These are phyloP conservation scores for Darevskia nairensis DNA, from an alignment of 2,797 vertebrate species.

Conservation along the genomic window DNA sequence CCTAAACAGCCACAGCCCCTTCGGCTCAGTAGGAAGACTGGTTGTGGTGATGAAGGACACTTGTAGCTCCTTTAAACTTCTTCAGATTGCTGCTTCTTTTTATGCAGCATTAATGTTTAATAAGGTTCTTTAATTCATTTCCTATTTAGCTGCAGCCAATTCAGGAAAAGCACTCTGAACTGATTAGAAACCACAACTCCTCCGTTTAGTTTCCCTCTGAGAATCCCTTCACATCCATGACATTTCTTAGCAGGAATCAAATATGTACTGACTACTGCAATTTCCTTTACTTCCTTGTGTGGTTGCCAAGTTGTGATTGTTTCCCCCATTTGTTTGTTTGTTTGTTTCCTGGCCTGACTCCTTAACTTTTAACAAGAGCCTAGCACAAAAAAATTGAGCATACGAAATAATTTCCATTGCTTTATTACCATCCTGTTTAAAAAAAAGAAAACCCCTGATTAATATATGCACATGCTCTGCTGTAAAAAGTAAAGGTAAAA, in stretches of 20 bases:
- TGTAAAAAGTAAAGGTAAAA: not conserved
- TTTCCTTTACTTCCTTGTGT: not conserved
- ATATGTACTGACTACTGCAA: not conserved
- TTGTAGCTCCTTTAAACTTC: constrained; percentile 29
- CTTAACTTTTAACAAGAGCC: not conserved
- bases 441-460: not conserved
- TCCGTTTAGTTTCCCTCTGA: constrained; percentile 32
- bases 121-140: not conserved
- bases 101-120: constrained; percentile 8
- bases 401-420: not conserved
- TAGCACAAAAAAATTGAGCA: not conserved
- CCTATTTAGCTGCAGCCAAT: constrained; percentile 33
- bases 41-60: constrained; percentile 28
- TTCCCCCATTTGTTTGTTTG: not conserved
- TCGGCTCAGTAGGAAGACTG: constrained; percentile 4
- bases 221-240: constrained; percentile 23
- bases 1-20: not conserved
- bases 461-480: not conserved
- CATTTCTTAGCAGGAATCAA: constrained; percentile 37
- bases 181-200: constrained; percentile 29
- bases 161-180: not conserved
- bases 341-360: not conserved
- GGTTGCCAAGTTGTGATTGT: constrained; percentile 6
- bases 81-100: not conserved
- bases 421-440: not conserved